Conservation (phyloP, 2,113 vertebrate species). For the Eulacestoma nigropectus region DNA sequence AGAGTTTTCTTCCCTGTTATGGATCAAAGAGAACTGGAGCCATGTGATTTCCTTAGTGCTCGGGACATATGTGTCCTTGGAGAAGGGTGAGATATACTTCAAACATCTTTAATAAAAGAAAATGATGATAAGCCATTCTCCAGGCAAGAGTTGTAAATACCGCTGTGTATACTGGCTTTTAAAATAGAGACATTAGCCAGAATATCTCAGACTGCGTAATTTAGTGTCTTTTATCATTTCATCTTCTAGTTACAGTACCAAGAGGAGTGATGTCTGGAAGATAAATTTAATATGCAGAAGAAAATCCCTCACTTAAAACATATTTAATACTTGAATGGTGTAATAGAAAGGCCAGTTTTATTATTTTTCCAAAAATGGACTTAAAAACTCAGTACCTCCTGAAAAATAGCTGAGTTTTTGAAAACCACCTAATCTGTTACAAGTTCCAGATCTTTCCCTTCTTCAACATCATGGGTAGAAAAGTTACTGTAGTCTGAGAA, state of each 20-base stretch:
- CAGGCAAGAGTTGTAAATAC: constrained; percentile 37
- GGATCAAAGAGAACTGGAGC: neutral
- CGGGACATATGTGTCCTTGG: neutral
- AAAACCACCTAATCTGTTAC: neutral
- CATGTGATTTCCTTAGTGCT: neutral
- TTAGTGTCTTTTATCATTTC: constrained; percentile 39
- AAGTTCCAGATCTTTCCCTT: neutral
- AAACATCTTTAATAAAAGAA: constrained; percentile 42
- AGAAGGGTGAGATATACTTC: neutral
- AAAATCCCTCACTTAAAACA: constrained; percentile 6
- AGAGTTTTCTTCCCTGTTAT: neutral
- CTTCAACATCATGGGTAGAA: neutral
- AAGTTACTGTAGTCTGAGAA: neutral
- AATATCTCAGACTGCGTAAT: constrained; percentile 15
- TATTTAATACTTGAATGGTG: neutral
- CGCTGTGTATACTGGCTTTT: constrained; percentile 34
- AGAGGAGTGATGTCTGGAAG: constrained; percentile 21
- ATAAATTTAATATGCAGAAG: neutral
- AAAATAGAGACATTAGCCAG: neutral
- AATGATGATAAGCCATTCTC: constrained; percentile 1
- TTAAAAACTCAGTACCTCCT: neutral
- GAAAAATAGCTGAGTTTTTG: neutral
- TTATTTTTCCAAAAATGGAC: constrained; percentile 24
- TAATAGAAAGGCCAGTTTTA: neutral
- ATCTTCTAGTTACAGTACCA: neutral